Evolutionary conservation across 2,888 invertebrate genomes (phyloP), one percentile per base, ranked within the genome.

Genomic region (Plagodis dolabraria): DNA sequence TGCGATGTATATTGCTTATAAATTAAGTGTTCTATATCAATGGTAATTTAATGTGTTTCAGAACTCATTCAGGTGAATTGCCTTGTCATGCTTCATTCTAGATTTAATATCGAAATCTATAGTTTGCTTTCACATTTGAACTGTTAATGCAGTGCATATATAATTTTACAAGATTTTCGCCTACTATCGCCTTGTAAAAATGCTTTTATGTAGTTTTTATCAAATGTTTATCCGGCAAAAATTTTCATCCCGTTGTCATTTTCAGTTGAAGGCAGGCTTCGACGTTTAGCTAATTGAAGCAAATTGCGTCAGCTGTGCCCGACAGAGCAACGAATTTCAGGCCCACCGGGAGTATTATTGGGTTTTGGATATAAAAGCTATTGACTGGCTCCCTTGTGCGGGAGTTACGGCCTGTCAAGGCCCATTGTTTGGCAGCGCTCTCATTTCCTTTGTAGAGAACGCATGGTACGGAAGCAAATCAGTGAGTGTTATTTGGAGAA

Each of bases 251-350:
- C 55, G 55, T 66, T 66, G 63, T 64, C 65, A 53, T 60, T 67
- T 60, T 46, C 49, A 9, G 57, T 59, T 48, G 44, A 51, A 44
- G 56, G 63, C 63, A 12, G 43, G 48, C 42, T 53, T 53, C 53
- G 35, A 47, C 40, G 55, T 52, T 34, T 64, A 51, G 63, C 66
- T 65, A 66, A 72, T 70, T 69, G 68, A 67, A 65, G 59, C 66
- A 67, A 65, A 68, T 66, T 59, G 69, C 71, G 69, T 68, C 73
- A 73, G 70, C 71, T 73, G 73, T 45, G 49, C n/a, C 49, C 58
- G 69, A 68, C 70, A 65, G 66, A 58, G 63, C 57, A 60, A 63
- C 58, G 50, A 60, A 57, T 60, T 65, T 62, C 63, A 53, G 56
- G 50, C 63, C 60, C 47, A 64, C 55, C 22, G 49, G 49, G 52